These are phyloP conservation scores for Nomada fabriciana DNA, from an alignment of 2,888 invertebrate genomes.

Conservation along the genomic window DNA sequence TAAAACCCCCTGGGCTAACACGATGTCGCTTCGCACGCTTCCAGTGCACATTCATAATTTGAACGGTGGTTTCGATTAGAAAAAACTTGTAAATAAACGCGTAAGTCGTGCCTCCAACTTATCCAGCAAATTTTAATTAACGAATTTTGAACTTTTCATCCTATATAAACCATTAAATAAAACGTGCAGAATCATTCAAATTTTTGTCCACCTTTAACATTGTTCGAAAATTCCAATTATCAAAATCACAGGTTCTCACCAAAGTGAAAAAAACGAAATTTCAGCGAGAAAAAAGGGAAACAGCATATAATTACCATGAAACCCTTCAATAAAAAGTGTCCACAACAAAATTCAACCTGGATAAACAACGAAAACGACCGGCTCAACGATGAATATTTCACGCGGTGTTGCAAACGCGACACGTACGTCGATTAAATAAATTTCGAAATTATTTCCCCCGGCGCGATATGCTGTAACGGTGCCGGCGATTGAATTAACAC, in stretches of 20 bases:
- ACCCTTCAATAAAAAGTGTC: neutral
- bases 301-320: neutral
- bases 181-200: too few relatives aligned
- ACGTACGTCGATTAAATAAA: slow-evolving; percentile 47
- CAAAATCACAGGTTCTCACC: too few relatives aligned
- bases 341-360: neutral
- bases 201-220: neutral
- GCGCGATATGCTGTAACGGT: neutral
- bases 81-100: slow-evolving; percentile 14
- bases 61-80: slow-evolving; percentile 6
- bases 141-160: neutral
- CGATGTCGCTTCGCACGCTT: neutral
- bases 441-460: slow-evolving; percentile 31
- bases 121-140: slow-evolving; percentile 27
- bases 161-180: neutral
- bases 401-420: neutral
- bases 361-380: slow-evolving; percentile 5
- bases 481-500: slow-evolving; percentile 39
- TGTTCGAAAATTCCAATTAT: neutral
- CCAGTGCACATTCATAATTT: slow-evolving; percentile 15
- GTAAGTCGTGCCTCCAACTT: slow-evolving; percentile 6
- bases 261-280: neutral
- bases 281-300: neutral
- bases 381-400: slow-evolving; percentile 24
- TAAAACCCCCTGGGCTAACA: slow-evolving; percentile 14